Evolutionary conservation across 2,888 invertebrate genomes (phyloP), one percentile per base, ranked within the genome.

Genomic region (Drosophila fulvimacula): DNA sequence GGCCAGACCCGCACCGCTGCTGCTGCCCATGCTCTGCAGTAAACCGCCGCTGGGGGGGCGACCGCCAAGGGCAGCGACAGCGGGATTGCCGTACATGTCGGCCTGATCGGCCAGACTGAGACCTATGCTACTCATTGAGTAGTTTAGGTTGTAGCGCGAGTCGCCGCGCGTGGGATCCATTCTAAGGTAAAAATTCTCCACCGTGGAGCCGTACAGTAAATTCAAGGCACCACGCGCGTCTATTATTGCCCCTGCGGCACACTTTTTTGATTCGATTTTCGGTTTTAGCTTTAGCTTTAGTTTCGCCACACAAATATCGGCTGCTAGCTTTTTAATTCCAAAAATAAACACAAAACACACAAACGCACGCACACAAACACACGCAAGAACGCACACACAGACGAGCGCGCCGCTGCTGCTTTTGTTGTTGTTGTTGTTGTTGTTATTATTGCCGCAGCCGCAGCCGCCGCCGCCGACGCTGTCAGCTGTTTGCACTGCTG

Each of bases 141-240:
- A 97, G 92, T 96, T 95, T 93, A 96, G 95, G 94, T 96, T 96
- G 94, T 96, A 97, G 93, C 97, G 96, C 95, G 96, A 95, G 94
- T 96, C 97, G 94, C 96, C 95, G 94, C 96, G 96, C 95, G 96
- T 96, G 93, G 96, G 96, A 95, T 97, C 97, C 97, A 97, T 97
- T 91, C 91, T 92, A 17, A 91, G 83, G 75, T 92, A 92, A 82
- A 91, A 91, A 88, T 92, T 92, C 91, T 92, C 91, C 92, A 92
- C 92, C 82, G 89, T 91, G 91, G 90, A 86, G 86, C 86, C 90
- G 86, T 89, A 86, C 48, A 86, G 55, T 69, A 79, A 77, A 80
- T 86, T 86, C 88, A 86, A 86, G 90, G 89, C 85, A 89, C 88
- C 89, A 84, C 89, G 86, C 86, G 89, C 89, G 89, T 88, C 89